Base-by-base conservation (phyloP, 1,140 invertebrate genomes). In the Galleria mellonella region DNA sequence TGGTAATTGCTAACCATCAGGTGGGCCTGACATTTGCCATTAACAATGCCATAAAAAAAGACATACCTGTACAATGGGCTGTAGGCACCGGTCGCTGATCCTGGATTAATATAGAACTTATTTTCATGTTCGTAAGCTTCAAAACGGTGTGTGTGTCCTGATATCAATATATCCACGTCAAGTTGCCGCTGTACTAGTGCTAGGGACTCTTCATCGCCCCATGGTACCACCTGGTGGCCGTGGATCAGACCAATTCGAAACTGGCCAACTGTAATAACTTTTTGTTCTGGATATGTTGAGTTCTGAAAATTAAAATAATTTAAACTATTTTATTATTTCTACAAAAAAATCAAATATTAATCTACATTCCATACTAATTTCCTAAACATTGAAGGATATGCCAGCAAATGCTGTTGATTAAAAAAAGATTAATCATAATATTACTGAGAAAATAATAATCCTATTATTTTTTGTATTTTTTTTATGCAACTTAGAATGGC, bases 101-200 rank as follows among this genome's bases (percentile, higher is more conserved):
- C 98, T 37, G 98, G 98, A 88, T 99, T 99, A 32, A 99, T 98
- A 82, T 97, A 99, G 87, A 99, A 99, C 76, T 98, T 98, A 66
- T 97, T 98, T 82, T 98, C 97, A 88, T 98, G 96, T 85, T 99
- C 98, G 76, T 97, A 99, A 0, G 97, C 97, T 81, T 98, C 96
- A 89, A 99, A 99, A 64, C 97, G 96, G 86, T 99, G 98, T 5
- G 98, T 99, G 78, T 99, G 98, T 0, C 98, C 98, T 10, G 97
- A 97, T 69, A 99, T 99, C 6, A 99, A 89, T 62, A 99, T 99
- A 84, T 99, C 98, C 9, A 99, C 98, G 85, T 99, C 97, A 9
- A 99, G 84, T 83, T 99, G 98, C 27, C 98, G 89, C 71, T 99
- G 98, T 30, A 99, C 92, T 45, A 98, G 88, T 0, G 97, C 95